Percentiles rank a stretch among this genome's conserved stretches.
Conservation (phyloP, 2,888 invertebrate genomes). For the Lasioglossum villosulum region DNA sequence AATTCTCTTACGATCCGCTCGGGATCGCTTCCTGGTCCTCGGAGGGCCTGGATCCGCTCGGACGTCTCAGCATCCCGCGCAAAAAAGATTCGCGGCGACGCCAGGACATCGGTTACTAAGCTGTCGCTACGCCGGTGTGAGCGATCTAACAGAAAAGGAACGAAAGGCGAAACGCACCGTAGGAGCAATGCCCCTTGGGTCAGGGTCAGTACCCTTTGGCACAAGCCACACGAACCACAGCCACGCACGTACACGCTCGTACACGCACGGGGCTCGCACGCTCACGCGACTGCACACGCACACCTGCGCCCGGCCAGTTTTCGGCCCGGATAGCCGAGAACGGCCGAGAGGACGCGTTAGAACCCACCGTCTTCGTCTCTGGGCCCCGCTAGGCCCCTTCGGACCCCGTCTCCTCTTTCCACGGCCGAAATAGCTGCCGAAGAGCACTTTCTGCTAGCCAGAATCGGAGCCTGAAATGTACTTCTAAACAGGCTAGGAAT, state of each 20-base stretch:
- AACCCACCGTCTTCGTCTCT: background rate
- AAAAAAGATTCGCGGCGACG: constrained; percentile 61
- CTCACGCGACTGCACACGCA: constrained; percentile 46
- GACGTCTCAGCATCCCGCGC: constrained; percentile 48
- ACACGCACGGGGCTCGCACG: constrained; percentile 17
- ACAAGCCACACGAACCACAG: constrained; percentile 71
- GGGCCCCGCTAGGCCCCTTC: background rate
- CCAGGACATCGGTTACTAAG: constrained; percentile 72
- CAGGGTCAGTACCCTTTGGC: constrained; percentile 84
- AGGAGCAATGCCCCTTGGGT: constrained; percentile 84
- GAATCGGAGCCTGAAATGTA: background rate
- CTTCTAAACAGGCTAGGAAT: background rate
- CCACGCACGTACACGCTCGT: constrained; percentile 63
- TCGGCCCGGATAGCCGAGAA: constrained; percentile 58
- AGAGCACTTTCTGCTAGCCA: background rate
- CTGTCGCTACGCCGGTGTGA: constrained; percentile 72
- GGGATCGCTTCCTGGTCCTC: constrained; percentile 49
- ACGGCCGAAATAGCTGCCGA: background rate
- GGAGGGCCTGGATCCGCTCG: background rate
- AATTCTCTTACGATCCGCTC: background rate
- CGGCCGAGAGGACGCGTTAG: constrained; percentile 41
- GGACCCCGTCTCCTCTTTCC: background rate
- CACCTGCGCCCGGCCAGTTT: constrained; percentile 42
- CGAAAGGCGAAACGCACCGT: constrained; percentile 75
- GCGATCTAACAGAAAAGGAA: constrained; percentile 81